phyloP scores from a whole-genome alignment of 2,797 vertebrate species.

The Micropoecilia bifurca region DNA sequence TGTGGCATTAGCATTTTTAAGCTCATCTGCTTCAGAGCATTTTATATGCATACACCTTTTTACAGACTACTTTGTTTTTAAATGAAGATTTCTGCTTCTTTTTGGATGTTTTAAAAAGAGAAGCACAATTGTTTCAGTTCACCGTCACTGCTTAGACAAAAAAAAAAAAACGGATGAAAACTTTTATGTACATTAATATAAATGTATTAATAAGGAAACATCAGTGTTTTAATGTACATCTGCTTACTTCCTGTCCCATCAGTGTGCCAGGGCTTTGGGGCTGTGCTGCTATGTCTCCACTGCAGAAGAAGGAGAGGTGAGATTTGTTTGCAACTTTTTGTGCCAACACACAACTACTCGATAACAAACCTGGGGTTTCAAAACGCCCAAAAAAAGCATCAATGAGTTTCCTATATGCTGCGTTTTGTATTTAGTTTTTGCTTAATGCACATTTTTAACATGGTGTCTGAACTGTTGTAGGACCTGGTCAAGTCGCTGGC shows the following conservation, averaged over 20 bases:
- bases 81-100: background rate
- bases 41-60: background rate
- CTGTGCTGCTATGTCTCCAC: conserved; percentile 94
- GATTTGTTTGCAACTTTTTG: conserved; percentile 9
- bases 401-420: background rate
- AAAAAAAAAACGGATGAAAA: background rate
- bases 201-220: background rate
- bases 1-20: background rate
- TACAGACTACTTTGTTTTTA: background rate
- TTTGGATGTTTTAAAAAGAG: background rate
- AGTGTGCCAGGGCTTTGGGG: conserved; percentile 92
- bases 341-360: background rate
- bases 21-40: background rate
- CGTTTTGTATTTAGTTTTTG: background rate
- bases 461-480: conserved; percentile 62
- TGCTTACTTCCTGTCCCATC: conserved; percentile 25
- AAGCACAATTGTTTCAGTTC: background rate
- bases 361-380: background rate
- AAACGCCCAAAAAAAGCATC: background rate
- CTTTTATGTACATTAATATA: background rate
- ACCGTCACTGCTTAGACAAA: background rate
- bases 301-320: conserved; percentile 91
- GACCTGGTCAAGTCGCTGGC: conserved; percentile 88
- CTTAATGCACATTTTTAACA: background rate
- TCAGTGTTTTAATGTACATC: background rate